Conservation (phyloP, 2,888 invertebrate species). For the Octonoba sinensis region DNA sequence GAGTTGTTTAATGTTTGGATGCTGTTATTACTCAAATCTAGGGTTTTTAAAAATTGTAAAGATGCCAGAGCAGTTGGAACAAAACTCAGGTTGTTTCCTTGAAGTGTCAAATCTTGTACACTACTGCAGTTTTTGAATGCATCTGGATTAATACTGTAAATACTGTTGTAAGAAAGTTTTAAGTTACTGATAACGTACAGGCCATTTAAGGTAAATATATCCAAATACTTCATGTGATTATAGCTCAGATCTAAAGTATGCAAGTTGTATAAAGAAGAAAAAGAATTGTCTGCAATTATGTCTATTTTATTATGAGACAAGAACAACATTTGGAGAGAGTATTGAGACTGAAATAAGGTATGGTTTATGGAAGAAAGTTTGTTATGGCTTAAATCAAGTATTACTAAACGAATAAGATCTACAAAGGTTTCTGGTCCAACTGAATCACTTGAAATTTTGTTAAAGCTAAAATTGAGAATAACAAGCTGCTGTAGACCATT, state of each 20-base stretch:
- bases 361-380: slow-evolving; percentile 84
- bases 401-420: slow-evolving; percentile 87
- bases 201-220: slow-evolving; percentile 88
- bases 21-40: slow-evolving; percentile 92
- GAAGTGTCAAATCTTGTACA: slow-evolving; percentile 88
- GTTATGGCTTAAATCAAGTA: slow-evolving; percentile 88
- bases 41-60: slow-evolving; percentile 86
- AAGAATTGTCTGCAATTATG: slow-evolving; percentile 87
- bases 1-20: slow-evolving; percentile 85
- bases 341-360: slow-evolving; percentile 86
- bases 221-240: slow-evolving; percentile 86
- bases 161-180: slow-evolving; percentile 86
- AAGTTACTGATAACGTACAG: slow-evolving; percentile 87
- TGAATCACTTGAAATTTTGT: slow-evolving; percentile 85
- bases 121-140: slow-evolving; percentile 92
- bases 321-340: slow-evolving; percentile 87
- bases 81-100: slow-evolving; percentile 85
- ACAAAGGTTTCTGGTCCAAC: slow-evolving; percentile 87
- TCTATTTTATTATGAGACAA: slow-evolving; percentile 87
- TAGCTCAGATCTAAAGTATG: slow-evolving; percentile 88
- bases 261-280: slow-evolving; percentile 90
- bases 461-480: slow-evolving; percentile 78
- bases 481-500: slow-evolving; percentile 73
- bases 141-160: slow-evolving; percentile 86
- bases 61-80: slow-evolving; percentile 86